These are phyloP conservation scores for Scaptomyza pallida DNA, from an alignment of 1,140 invertebrate genomes.

Conservation along the genomic window DNA sequence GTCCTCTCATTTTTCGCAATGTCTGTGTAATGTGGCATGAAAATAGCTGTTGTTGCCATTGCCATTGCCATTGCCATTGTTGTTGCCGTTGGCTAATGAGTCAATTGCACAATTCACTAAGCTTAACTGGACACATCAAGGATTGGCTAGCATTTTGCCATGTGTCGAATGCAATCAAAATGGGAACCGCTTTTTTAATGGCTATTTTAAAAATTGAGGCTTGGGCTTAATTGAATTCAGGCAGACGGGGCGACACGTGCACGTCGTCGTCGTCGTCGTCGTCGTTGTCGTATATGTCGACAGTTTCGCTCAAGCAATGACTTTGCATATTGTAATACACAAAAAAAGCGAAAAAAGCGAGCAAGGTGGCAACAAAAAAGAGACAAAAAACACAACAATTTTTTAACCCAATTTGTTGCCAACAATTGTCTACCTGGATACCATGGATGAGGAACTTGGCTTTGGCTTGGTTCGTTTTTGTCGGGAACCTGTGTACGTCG, in stretches of 20 bases:
- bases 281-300: too few species aligned
- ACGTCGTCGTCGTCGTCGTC: too few species aligned
- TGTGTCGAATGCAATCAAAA: slow-evolving; percentile 33
- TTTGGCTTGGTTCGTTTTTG: too few species aligned
- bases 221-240: slow-evolving; percentile 32
- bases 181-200: slow-evolving; percentile 30
- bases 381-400: not conserved
- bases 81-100: not conserved
- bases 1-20: too few species aligned
- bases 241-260: not conserved
- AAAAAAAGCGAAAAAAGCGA: too few species aligned
- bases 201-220: slow-evolving; percentile 28
- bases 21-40: too few species aligned
- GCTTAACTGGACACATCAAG: not conserved
- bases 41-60: too few species aligned
- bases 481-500: too few species aligned
- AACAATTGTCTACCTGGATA: too few species aligned
- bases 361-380: too few species aligned
- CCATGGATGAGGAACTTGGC: too few species aligned
- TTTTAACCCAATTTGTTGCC: slow-evolving; percentile 46
- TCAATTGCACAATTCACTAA: not conserved
- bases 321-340: slow-evolving; percentile 13
- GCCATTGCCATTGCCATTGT: too few species aligned
- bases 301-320: slow-evolving; percentile 2
- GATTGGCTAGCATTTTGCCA: not conserved